phyloP scores from a whole-genome alignment of 2,797 vertebrate species.

The Bucorvus abyssinicus region DNA sequence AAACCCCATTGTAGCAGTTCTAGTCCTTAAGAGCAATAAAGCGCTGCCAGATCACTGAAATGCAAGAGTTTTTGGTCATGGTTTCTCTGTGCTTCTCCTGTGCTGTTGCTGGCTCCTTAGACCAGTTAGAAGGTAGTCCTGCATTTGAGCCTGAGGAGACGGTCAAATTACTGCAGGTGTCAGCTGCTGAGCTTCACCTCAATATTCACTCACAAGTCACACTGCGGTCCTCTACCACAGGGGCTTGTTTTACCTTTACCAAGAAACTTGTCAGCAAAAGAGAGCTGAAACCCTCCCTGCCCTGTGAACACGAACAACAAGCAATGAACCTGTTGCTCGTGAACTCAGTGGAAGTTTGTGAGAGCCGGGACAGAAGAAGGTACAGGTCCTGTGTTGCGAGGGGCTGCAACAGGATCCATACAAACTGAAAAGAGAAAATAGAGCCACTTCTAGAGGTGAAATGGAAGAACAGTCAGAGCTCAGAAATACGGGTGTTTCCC shows the following conservation, averaged over 20 bases:
- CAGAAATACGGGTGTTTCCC: background rate
- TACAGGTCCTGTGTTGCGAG: background rate
- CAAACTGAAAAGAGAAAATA: background rate
- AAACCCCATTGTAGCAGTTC: too few species aligned
- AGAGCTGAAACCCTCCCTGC: background rate
- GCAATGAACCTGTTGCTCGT: background rate
- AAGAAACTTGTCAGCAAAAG: background rate
- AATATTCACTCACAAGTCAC: background rate
- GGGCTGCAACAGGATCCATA: background rate
- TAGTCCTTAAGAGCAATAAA: too few species aligned
- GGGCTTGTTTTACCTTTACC: background rate
- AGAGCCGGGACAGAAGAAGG: background rate
- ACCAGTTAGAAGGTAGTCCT: too few species aligned
- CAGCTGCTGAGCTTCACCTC: too few species aligned
- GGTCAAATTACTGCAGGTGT: too few species aligned
- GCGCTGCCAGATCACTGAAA: too few species aligned
- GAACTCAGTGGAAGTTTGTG: background rate
- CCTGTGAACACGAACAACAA: background rate
- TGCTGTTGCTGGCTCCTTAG: too few species aligned
- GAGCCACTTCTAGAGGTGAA: background rate
- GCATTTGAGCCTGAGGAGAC: too few species aligned
- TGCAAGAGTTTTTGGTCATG: too few species aligned
- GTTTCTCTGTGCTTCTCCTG: too few species aligned
- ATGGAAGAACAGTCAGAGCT: background rate
- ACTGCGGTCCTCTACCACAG: background rate